phyloP scores from a whole-genome alignment of 2,797 vertebrate species.

The Merluccius polli region DNA sequence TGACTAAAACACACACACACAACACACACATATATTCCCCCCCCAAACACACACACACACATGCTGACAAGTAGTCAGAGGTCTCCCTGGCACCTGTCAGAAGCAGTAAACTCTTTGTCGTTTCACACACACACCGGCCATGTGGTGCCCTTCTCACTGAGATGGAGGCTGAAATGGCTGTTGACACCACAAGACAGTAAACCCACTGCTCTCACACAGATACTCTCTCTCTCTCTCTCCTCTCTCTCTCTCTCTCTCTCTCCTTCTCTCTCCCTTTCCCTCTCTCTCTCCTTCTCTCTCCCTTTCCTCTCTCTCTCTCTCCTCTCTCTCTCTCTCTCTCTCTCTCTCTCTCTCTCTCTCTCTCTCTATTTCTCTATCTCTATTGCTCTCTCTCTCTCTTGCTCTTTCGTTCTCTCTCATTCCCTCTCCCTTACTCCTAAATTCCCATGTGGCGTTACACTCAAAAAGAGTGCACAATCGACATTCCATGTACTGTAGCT shows the following conservation, averaged over 20 bases:
- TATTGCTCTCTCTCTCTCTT: not conserved
- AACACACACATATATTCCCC: not conserved
- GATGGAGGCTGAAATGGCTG: constrained; percentile 54
- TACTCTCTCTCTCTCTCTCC: constrained; percentile 30
- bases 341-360: too few species aligned
- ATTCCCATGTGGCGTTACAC: not conserved
- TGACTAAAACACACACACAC: constrained; percentile 5
- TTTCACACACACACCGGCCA: constrained; percentile 53
- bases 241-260: constrained; percentile 3
- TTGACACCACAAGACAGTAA: constrained; percentile 58
- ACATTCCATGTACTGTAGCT: constrained; percentile 41
- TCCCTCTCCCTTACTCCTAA: not conserved
- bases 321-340: too few species aligned
- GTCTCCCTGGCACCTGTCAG: constrained; percentile 70
- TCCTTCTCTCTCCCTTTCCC: not conserved
- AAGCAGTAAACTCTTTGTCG: constrained; percentile 64
- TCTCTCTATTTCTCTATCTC: too few species aligned
- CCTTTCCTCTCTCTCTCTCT: not conserved
- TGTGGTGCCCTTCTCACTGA: constrained; percentile 62
- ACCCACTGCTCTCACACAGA: constrained; percentile 36
- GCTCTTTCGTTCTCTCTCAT: not conserved
- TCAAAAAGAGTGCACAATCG: constrained; percentile 27
- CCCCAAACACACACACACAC: not conserved
- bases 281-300: not conserved
- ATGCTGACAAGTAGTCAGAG: constrained; percentile 46